Base-by-base conservation (phyloP, 2,888 invertebrate species). In the Entomobrya multifasciata region DNA sequence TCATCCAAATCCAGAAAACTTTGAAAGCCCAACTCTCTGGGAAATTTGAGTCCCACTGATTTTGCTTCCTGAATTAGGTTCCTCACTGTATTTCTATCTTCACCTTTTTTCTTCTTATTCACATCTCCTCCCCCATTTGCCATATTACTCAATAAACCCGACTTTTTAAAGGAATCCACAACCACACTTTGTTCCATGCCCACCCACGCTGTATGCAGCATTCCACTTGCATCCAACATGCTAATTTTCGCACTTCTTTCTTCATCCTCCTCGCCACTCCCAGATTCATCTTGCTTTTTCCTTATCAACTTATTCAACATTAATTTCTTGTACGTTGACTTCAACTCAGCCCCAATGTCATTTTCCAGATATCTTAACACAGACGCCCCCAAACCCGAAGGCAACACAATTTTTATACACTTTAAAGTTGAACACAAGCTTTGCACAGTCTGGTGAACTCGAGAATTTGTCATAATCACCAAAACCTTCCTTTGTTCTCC, bases 191-290 rank as follows among this genome's bases (percentile, higher is more conserved):
- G 2, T 10, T 82, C 82, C 4, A 82, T 0, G 17, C 17, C 55
- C 10, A 27, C 20, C 82, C 82, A 82, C 10, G 82, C 72, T n/a
- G 60, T 44, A 20, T 82, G 60, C 11, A 82, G 30, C 20, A 74
- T 5, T n/a, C 72, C 82, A 47, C 36, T n/a, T n/a, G 82, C 82
- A 10, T 82, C 82, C 25, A 82, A 44, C 25, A 81, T 27, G 27
- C 70, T 74, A 8, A 82, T 15, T 27, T 27, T 44, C 22, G 41
- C n/a, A 8, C 20, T 27, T 6, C 15, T 27, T 20, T 17, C 15
- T 6, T 57, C 55, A 4, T 44, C 8, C 15, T n/a, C n/a, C n/a
- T n/a, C n/a, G n/a, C n/a, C n/a, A n/a, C n/a, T n/a, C n/a, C 3
- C 22, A 3, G 20, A 0, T n/a, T 74, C 52, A 1, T 20, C 30